Conservation (phyloP, 2,888 invertebrate species). For the Trissolcus brochymenae region DNA sequence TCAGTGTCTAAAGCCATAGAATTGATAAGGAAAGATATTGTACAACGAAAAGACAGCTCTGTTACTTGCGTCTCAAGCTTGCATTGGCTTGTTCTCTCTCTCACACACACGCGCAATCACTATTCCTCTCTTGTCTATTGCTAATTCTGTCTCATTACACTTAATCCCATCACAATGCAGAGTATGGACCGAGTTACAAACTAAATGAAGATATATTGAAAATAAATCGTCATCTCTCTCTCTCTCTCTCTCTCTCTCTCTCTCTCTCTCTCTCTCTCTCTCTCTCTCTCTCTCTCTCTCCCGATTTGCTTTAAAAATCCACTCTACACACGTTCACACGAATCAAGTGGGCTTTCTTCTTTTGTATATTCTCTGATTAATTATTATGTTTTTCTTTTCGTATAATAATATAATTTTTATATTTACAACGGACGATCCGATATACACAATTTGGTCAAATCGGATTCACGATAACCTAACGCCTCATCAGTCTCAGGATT, state of each 20-base stretch:
- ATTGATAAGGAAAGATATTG: slow-evolving; percentile 73
- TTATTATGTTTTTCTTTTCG: slow-evolving; percentile 44
- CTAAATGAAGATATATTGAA: slow-evolving; percentile 38
- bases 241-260: too few species aligned
- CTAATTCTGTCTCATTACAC: slow-evolving; percentile 70
- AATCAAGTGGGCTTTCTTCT: too few species aligned
- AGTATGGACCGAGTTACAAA: slow-evolving; percentile 67
- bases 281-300: too few species aligned
- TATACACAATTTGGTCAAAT: slow-evolving; percentile 6
- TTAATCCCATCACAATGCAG: slow-evolving; percentile 68
- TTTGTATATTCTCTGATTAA: neutral
- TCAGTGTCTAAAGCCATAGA: slow-evolving; percentile 73
- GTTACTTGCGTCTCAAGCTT: slow-evolving; percentile 38
- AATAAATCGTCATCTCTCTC: slow-evolving; percentile 20
- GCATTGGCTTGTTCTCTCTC: slow-evolving; percentile 39
- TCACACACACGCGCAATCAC: slow-evolving; percentile 1
- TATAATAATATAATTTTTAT: slow-evolving; percentile 46
- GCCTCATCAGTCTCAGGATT: slow-evolving; percentile 45
- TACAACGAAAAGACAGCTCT: slow-evolving; percentile 73
- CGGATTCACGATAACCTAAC: slow-evolving; percentile 23
- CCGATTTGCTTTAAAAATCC: too few species aligned
- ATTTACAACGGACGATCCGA: slow-evolving; percentile 69
- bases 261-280: too few species aligned
- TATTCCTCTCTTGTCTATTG: slow-evolving; percentile 53
- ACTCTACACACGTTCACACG: too few species aligned